A percentile compares a stretch with the other conserved stretches of the same genome.
phyloP scores from a whole-genome alignment of 2,888 invertebrate genomes.

The Strigamia crassipes region DNA sequence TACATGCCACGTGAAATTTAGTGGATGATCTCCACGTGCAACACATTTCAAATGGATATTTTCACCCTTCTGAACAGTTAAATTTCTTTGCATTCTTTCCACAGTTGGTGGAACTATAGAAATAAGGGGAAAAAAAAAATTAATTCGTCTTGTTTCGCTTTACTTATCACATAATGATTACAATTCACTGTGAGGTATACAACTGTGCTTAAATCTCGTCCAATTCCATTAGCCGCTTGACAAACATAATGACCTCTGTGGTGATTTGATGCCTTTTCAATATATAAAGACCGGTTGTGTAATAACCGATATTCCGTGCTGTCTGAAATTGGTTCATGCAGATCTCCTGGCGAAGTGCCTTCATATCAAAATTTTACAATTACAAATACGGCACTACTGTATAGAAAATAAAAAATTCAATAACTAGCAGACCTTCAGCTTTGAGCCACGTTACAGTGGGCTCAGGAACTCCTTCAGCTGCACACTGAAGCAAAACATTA shows the following conservation, averaged over 20 bases:
- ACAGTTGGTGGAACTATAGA: constrained; percentile 45
- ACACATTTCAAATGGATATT: constrained; percentile 44
- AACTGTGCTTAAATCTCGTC: constrained; percentile 58
- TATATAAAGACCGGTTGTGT: constrained; percentile 46
- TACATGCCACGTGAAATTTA: constrained; percentile 46
- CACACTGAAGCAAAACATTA: constrained; percentile 56
- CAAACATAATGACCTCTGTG: constrained; percentile 57
- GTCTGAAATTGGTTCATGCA: constrained; percentile 54
- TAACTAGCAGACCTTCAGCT: constrained; percentile 49
- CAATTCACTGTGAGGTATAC: constrained; percentile 59
- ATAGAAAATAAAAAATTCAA: neutral
- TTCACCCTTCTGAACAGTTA: constrained; percentile 44
- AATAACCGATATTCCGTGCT: constrained; percentile 45
- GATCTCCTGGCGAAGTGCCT: constrained; percentile 52
- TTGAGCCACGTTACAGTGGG: constrained; percentile 58
- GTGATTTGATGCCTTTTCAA: constrained; percentile 44
- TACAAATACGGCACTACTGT: neutral
- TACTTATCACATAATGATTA: constrained; percentile 52
- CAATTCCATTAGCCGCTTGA: constrained; percentile 59
- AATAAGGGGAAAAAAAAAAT: neutral
- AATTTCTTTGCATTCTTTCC: constrained; percentile 4
- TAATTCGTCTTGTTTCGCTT: neutral
- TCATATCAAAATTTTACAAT: neutral
- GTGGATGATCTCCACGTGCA: constrained; percentile 44
- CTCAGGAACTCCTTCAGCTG: constrained; percentile 57